A percentile compares a stretch with the other conserved stretches of the same genome.
phyloP scores from a whole-genome alignment of 2,888 invertebrate genomes.

The Trissoscelio sp. region DNA sequence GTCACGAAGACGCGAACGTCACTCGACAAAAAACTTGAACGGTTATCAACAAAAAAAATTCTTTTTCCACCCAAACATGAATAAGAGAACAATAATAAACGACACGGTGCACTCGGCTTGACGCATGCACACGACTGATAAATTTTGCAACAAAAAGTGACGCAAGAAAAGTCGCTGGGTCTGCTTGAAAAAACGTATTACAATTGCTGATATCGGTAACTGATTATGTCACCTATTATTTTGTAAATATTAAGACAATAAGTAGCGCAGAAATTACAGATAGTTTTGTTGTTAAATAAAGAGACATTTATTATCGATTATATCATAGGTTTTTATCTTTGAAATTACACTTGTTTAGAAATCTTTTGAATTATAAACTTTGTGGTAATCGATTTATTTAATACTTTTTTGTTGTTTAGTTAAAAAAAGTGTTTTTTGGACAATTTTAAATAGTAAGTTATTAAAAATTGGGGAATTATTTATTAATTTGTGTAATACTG shows the following conservation, averaged over 20 bases:
- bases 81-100: constrained; percentile 11
- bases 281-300: too few species aligned
- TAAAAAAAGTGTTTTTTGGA: too few species aligned
- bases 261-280: too few species aligned
- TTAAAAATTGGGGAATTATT: neutral
- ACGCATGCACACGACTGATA: neutral
- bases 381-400: too few species aligned
- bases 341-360: too few species aligned
- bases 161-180: constrained; percentile 1
- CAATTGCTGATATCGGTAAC: constrained; percentile 20
- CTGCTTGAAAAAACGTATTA: neutral
- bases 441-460: too few species aligned
- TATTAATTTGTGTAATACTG: neutral
- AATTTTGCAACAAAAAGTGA: constrained; percentile 19
- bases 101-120: neutral
- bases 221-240: constrained; percentile 4
- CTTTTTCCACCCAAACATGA: neutral
- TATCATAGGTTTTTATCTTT: too few species aligned
- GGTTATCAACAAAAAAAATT: constrained; percentile 6
- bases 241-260: constrained; percentile 1
- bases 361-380: too few species aligned
- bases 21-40: neutral
- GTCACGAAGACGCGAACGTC: neutral
- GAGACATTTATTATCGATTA: too few species aligned
- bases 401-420: too few species aligned